These are phyloP conservation scores for Malurus alboscapulatus DNA, from an alignment of 2,113 vertebrate genomes.

Conservation along the genomic window DNA sequence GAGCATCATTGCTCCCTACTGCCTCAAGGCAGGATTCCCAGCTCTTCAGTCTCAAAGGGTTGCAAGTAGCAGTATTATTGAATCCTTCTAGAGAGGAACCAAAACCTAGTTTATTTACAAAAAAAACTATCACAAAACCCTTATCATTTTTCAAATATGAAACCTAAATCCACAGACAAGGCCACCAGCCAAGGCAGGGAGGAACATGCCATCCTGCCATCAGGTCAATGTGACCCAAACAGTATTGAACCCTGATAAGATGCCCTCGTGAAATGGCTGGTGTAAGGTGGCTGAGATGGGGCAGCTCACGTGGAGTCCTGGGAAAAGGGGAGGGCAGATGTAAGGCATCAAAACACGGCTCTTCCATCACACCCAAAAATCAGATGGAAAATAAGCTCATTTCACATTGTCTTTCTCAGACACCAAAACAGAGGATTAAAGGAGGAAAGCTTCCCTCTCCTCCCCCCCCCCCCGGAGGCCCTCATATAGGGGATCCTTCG, in stretches of 20 bases:
- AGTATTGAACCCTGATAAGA: conserved; percentile 7
- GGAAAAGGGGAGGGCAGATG: not conserved
- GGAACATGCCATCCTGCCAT: conserved; percentile 9
- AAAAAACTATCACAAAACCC: not conserved
- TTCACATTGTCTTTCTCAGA: not conserved
- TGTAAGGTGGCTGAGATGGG: not conserved
- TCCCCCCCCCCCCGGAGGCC: not conserved
- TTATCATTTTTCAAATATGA: conserved; percentile 51
- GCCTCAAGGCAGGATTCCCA: not conserved
- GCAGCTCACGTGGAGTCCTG: not conserved
- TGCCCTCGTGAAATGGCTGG: not conserved
- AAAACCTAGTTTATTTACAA: conserved; percentile 30
- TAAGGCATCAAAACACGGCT: not conserved
- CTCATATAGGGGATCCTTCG: not conserved
- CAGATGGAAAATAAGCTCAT: not conserved
- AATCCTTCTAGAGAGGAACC: not conserved
- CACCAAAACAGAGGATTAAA: not conserved
- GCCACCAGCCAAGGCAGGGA: conserved; percentile 8
- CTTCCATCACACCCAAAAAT: not conserved
- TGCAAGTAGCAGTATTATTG: not conserved
- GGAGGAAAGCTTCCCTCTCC: not conserved
- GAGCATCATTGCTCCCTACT: accelerated
- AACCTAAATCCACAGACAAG: conserved; percentile 29
- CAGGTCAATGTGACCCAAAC: conserved; percentile 7
- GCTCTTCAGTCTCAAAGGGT: not conserved